Percentiles rank a stretch among this genome's conserved stretches.
phyloP scores from a whole-genome alignment of 2,797 vertebrate species.

The Nasua narica region DNA sequence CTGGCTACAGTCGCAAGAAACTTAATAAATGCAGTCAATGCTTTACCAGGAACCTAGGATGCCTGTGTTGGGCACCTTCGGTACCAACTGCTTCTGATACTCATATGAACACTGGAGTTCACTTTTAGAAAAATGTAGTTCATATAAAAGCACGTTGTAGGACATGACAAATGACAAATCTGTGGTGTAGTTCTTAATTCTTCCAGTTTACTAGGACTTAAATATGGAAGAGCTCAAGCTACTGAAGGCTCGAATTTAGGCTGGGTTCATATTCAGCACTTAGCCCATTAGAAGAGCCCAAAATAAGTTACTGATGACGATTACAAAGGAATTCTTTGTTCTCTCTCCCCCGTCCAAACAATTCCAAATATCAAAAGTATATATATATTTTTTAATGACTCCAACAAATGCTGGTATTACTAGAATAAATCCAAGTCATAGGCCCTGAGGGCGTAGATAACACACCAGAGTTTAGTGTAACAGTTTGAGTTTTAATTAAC shows the following conservation, averaged over 20 bases:
- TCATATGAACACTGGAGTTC: background rate
- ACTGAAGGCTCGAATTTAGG: background rate
- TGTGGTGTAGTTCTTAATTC: background rate
- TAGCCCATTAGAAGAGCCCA: background rate
- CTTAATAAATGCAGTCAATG: background rate
- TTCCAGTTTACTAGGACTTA: background rate
- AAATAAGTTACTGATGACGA: background rate
- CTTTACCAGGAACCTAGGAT: background rate
- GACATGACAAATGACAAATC: background rate
- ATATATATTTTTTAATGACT: background rate
- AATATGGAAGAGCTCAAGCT: background rate
- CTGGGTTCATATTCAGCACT: background rate
- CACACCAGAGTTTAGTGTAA: background rate
- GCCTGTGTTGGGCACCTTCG: background rate
- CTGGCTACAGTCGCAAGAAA: background rate
- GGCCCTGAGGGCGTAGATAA: background rate
- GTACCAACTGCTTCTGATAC: background rate
- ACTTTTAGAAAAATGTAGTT: background rate
- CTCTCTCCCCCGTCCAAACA: background rate
- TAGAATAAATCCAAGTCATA: conserved; percentile 21
- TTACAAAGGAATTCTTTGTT: background rate
- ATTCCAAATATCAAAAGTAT: background rate
- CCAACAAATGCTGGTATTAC: background rate
- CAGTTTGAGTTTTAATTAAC: conserved; percentile 38
- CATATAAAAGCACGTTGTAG: background rate